Conservation (phyloP, 2,797 vertebrate genomes). For the Pangasius krempfi region DNA sequence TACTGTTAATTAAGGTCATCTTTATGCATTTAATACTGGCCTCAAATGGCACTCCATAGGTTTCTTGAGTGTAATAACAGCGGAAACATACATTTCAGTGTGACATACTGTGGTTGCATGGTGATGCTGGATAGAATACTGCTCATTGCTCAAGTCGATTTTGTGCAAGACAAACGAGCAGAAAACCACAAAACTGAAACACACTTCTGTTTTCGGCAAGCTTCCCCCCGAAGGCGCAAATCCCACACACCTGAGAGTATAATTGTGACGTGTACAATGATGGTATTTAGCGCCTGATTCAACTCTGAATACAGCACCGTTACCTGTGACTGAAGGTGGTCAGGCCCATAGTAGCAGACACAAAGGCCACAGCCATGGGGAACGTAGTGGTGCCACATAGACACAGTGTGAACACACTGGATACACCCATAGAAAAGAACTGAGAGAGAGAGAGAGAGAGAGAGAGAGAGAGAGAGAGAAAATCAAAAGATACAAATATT, state of each 20-base stretch:
- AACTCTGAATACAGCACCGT: background rate
- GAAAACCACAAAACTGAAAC: background rate
- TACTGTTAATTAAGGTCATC: background rate
- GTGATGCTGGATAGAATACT: background rate
- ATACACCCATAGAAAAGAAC: constrained; percentile 91
- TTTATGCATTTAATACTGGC: background rate
- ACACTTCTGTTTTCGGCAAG: background rate
- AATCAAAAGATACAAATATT: background rate
- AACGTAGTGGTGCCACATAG: constrained; percentile 89
- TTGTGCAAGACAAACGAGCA: background rate
- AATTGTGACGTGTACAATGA: background rate
- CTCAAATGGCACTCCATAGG: background rate
- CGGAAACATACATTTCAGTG: background rate
- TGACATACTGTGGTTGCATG: background rate
- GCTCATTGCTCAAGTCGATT: background rate
- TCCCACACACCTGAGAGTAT: background rate
- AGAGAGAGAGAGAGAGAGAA: constrained; percentile 20
- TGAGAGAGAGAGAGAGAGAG: constrained; percentile 58
- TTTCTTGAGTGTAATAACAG: background rate
- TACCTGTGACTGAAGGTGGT: constrained; percentile 97
- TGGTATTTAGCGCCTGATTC: background rate
- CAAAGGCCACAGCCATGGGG: constrained; percentile 83
- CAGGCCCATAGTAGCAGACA: constrained; percentile 87
- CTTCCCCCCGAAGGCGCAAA: background rate
- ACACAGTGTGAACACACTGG: constrained; percentile 88